Evolutionary conservation across 2,888 invertebrate genomes (phyloP).

Genomic region (Augochlorella aurata): DNA sequence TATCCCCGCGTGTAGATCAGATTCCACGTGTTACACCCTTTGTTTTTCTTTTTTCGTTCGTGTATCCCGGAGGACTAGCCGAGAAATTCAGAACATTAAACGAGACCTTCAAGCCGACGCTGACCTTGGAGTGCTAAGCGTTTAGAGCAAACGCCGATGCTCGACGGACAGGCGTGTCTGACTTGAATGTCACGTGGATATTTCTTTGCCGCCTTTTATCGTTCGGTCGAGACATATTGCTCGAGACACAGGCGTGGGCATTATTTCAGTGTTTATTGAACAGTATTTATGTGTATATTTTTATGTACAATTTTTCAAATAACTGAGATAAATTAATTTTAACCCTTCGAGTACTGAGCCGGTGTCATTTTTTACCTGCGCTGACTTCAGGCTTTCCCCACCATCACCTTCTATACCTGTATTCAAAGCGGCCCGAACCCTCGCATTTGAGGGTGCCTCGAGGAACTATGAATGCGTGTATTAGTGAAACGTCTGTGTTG

Average conservation of each 20-base stretch:
- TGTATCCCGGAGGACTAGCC: slow-evolving; percentile 22
- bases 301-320: too few species aligned
- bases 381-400: too few species aligned
- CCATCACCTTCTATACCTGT: too few species aligned
- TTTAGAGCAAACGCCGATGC: neutral
- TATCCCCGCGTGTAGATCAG: slow-evolving; percentile 84
- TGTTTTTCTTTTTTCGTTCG: neutral
- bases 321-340: too few species aligned
- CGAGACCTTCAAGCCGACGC: slow-evolving; percentile 19
- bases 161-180: neutral
- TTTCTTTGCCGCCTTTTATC: slow-evolving; percentile 23
- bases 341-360: too few species aligned
- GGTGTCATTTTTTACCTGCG: too few species aligned
- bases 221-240: slow-evolving; percentile 24
- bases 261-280: neutral
- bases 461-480: too few species aligned
- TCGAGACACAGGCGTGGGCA: slow-evolving; percentile 20
- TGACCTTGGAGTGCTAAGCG: neutral
- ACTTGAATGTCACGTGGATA: slow-evolving; percentile 43
- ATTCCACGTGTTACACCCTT: slow-evolving; percentile 72
- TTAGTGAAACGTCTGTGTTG: too few species aligned
- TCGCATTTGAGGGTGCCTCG: too few species aligned
- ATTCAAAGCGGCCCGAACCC: too few species aligned
- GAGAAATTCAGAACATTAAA: slow-evolving; percentile 22
- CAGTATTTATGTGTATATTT: neutral